Conservation (phyloP, 2,797 vertebrate genomes). For the Sebastolobus alascanus region DNA sequence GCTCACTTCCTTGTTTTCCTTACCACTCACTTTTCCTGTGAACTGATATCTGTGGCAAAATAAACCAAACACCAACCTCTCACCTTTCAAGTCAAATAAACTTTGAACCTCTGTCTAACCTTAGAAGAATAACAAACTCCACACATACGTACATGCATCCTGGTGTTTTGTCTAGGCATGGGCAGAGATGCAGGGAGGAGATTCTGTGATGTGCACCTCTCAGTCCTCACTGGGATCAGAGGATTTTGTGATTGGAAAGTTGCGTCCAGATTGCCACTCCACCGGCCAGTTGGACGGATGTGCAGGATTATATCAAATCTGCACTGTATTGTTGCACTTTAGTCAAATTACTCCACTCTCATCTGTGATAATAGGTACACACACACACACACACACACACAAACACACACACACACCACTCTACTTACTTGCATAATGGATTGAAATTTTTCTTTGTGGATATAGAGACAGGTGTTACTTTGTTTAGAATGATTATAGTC, state of each 20-base stretch:
- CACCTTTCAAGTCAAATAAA: conserved; percentile 81
- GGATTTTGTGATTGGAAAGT: conserved; percentile 67
- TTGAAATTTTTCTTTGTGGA: conserved; percentile 65
- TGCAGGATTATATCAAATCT: conserved; percentile 80
- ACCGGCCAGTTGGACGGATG: conserved; percentile 66
- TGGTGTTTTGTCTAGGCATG: conserved; percentile 2
- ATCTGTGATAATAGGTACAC: conserved; percentile 77
- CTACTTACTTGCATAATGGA: conserved; percentile 64
- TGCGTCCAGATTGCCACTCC: conserved; percentile 61
- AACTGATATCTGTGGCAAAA: conserved; percentile 77
- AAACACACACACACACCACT: conserved; percentile 20
- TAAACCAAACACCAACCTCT: conserved; percentile 79
- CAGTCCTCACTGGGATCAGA: conserved; percentile 14
- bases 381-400: conserved; percentile 36
- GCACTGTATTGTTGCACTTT: conserved; percentile 81
- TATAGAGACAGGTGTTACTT: conserved; percentile 62
- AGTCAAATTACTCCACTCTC: conserved; percentile 82
- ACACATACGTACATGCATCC: conserved; percentile 48
- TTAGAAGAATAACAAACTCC: conserved; percentile 72
- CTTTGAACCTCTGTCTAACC: conserved; percentile 53
- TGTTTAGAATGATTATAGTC: too few relatives aligned
- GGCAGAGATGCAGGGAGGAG: neutral
- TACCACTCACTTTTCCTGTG: conserved; percentile 73
- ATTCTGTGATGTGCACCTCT: conserved; percentile 11
- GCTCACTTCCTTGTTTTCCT: conserved; percentile 79